A percentile compares a stretch with the other conserved stretches of the same genome.
Evolutionary conservation across 1,140 invertebrate genomes (phyloP).

Genomic region (Drosophila kanapiae): DNA sequence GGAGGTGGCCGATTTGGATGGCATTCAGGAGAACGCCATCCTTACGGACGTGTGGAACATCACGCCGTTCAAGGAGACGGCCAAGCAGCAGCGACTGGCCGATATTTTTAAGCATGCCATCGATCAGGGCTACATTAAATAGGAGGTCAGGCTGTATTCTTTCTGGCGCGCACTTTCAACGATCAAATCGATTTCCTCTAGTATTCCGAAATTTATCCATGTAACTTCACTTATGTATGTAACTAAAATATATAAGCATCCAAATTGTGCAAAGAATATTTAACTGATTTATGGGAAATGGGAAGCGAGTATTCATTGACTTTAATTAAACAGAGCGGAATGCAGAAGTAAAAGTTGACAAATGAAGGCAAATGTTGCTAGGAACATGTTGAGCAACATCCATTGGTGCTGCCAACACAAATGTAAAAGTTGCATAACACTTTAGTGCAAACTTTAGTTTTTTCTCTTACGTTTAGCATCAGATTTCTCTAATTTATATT

Average conservation of each 20-base stretch:
- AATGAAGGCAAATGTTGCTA: too few species aligned
- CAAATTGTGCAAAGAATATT: background rate
- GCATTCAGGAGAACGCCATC: conserved; percentile 86
- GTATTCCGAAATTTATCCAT: conserved; percentile 15
- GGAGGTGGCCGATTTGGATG: conserved; percentile 88
- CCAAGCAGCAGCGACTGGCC: conserved; percentile 87
- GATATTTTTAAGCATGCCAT: conserved; percentile 89
- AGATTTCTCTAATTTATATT: too few species aligned
- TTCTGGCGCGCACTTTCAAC: background rate
- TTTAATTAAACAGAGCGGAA: too few species aligned
- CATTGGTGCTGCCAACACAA: too few species aligned
- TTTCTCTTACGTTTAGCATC: too few species aligned
- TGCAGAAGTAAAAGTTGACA: too few species aligned
- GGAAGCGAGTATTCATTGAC: too few species aligned
- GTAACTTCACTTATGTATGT: conserved; percentile 6
- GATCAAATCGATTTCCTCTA: conserved; percentile 16
- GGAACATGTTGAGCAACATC: too few species aligned
- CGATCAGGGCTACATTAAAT: conserved; percentile 87
- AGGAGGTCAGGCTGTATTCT: background rate
- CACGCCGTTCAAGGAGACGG: conserved; percentile 86
- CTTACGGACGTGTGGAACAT: conserved; percentile 87
- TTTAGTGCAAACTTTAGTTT: too few species aligned
- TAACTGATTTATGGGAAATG: background rate
- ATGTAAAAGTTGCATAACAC: too few species aligned
- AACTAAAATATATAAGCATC: conserved; percentile 5